Conservation (phyloP, 2,888 invertebrate species). For the Hololepta plana region DNA sequence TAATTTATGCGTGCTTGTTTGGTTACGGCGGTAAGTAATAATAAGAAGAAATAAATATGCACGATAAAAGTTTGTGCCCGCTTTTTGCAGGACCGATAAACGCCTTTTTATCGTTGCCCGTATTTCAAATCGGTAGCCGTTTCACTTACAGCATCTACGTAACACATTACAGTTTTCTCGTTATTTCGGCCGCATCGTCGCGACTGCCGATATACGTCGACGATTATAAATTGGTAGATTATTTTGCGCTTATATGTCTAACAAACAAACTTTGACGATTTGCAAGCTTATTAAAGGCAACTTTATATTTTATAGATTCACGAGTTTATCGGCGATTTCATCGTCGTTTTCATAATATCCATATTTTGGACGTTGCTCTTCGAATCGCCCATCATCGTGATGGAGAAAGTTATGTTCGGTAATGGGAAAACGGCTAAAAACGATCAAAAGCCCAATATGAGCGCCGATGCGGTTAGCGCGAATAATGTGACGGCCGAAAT, state of each 20-base stretch:
- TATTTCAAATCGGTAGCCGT: slow-evolving; percentile 9
- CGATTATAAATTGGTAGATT: slow-evolving; percentile 1
- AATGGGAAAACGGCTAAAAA: too few species aligned
- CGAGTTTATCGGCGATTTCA: slow-evolving; percentile 6
- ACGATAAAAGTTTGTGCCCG: too few species aligned
- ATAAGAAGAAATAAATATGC: slow-evolving; percentile 2
- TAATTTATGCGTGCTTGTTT: slow-evolving; percentile 29
- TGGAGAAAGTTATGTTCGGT: slow-evolving; percentile 9
- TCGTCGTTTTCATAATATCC: slow-evolving; percentile 4
- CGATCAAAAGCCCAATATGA: too few species aligned
- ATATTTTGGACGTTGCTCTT: slow-evolving; percentile 8
- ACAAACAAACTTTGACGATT: too few species aligned
- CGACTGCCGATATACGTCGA: slow-evolving; percentile 1
- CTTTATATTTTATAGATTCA: slow-evolving; percentile 6
- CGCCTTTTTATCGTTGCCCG: slow-evolving; percentile 8
- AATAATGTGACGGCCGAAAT: too few species aligned
- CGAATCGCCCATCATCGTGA: slow-evolving; percentile 8
- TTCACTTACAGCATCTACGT: slow-evolving; percentile 9
- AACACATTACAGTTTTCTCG: slow-evolving; percentile 7
- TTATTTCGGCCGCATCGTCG: slow-evolving; percentile 2
- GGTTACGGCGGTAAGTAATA: slow-evolving; percentile 29
- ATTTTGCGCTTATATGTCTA: too few species aligned
- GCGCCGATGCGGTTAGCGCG: too few species aligned
- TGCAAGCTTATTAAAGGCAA: too few species aligned
- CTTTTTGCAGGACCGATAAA: slow-evolving; percentile 9